These are phyloP conservation scores for Riptortus pedestris DNA, from an alignment of 1,140 invertebrate species.

Conservation along the genomic window DNA sequence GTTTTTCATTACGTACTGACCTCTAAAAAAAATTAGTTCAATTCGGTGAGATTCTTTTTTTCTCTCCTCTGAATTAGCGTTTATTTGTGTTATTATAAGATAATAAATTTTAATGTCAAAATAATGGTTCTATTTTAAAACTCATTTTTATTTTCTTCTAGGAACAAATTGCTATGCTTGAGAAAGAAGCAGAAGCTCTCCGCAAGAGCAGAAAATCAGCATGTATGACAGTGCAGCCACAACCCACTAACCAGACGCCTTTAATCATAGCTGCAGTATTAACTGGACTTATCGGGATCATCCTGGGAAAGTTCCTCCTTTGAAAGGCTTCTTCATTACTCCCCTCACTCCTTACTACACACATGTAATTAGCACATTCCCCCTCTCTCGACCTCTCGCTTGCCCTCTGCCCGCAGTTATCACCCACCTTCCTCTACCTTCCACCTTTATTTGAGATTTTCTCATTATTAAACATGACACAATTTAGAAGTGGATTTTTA, in stretches of 20 bases:
- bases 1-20: too few species aligned
- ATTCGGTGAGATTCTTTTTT: neutral
- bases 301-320: slow-evolving; percentile 42
- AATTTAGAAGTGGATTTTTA: neutral
- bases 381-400: slow-evolving; percentile 17
- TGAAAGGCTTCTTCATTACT: slow-evolving; percentile 32
- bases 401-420: neutral
- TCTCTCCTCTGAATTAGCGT: neutral
- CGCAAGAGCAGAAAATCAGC: neutral
- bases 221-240: neutral
- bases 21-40: too few species aligned
- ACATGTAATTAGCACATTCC: slow-evolving; percentile 22
- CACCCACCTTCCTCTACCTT: neutral
- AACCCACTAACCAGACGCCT: slow-evolving; percentile 36
- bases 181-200: neutral
- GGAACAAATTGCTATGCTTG: neutral
- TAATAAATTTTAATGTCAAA: neutral
- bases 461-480: neutral
- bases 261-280: slow-evolving; percentile 38
- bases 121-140: neutral
- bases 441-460: neutral
- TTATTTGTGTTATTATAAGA: neutral
- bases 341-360: neutral
- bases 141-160: neutral
- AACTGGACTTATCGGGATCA: slow-evolving; percentile 38